Base-by-base conservation (phyloP, 2,888 invertebrate species). In the Neoaliturus tenellus region DNA sequence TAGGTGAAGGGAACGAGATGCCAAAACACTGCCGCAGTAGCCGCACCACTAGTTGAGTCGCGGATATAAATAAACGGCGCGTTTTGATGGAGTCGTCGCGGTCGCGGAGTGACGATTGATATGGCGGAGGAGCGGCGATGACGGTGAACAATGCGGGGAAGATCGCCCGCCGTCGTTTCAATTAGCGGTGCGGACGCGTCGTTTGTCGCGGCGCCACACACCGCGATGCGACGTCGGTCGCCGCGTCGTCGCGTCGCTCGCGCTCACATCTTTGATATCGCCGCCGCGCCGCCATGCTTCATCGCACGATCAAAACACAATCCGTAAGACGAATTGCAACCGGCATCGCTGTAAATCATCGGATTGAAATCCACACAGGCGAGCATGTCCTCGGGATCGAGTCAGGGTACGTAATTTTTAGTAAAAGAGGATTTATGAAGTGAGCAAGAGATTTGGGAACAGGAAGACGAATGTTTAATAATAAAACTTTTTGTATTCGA, bases 141-240 rank as follows among this genome's bases (percentile, higher is more conserved):
- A 5, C 33, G 67, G 31, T 69, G 69, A 69, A 69, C 69, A 69
- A 69, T 69, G 69, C 39, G 69, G 39, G 39, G 33, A 35, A 35
- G 39, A 20, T 5, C 69, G 69, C 8, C 69, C 4, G 39, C 2
- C 35, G 69, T 69, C 69, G n/a, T 69, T 69, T 69, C 39, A 69
- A 69, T 69, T 69, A 69, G 69, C 35, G n/a, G 23, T n/a, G 35
- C 20, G 35, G 69, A 69, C 69, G 69, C 69, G 67, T 67, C 69
- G 69, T 69, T 69, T 39, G 69, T 20, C 69, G 69, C 67, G 2
- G 6, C n/a, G 67, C 69, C 69, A 69, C 69, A 69, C 69, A 69
- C 39, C n/a, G 33, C 33, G 33, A 14, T 8, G 44, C 44, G 44
- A 44, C 44, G 8, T 44, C 44, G 44, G 2, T 12, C 44, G 6